Evolutionary conservation across 2,888 invertebrate species (phyloP).

Genomic region (Mechanitis messenoides): DNA sequence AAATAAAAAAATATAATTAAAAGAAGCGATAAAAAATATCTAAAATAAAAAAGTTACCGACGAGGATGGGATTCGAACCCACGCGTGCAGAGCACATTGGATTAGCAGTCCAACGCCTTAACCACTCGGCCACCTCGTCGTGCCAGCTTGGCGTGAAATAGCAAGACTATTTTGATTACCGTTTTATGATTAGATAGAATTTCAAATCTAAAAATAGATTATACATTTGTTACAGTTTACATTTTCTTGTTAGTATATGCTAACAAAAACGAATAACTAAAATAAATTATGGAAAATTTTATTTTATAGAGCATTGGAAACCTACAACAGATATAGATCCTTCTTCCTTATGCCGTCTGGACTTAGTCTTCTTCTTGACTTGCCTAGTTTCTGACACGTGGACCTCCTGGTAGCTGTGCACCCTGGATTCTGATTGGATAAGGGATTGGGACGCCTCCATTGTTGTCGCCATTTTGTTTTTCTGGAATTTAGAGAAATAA

Average conservation of each 20-base stretch:
- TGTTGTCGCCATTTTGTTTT: conserved; percentile 57
- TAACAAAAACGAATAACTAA: too few species aligned
- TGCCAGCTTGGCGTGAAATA: conserved; percentile 12
- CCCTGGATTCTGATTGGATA: conserved; percentile 61
- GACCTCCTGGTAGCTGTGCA: conserved; percentile 58
- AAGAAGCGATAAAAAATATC: conserved; percentile 26
- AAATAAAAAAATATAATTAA: conserved; percentile 27
- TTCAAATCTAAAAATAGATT: too few species aligned
- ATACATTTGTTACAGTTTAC: too few species aligned
- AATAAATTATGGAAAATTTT: too few species aligned
- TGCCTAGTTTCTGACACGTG: conserved; percentile 52
- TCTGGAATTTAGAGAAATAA: conserved; percentile 34
- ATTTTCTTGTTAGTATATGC: too few species aligned
- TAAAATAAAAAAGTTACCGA: conserved; percentile 53
- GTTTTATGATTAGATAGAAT: too few species aligned
- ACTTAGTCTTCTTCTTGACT: conserved; percentile 69
- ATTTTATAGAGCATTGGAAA: conserved; percentile 17
- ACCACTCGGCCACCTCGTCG: conserved; percentile 77
- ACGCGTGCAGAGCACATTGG: conserved; percentile 84
- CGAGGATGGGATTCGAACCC: conserved; percentile 90
- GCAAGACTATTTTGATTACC: background rate
- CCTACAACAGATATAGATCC: conserved; percentile 76
- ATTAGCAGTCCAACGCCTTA: conserved; percentile 76
- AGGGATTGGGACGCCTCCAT: conserved; percentile 67
- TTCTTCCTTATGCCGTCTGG: conserved; percentile 72